These are phyloP conservation scores for Pandemis heparana DNA, from an alignment of 2,888 invertebrate genomes.

Conservation along the genomic window DNA sequence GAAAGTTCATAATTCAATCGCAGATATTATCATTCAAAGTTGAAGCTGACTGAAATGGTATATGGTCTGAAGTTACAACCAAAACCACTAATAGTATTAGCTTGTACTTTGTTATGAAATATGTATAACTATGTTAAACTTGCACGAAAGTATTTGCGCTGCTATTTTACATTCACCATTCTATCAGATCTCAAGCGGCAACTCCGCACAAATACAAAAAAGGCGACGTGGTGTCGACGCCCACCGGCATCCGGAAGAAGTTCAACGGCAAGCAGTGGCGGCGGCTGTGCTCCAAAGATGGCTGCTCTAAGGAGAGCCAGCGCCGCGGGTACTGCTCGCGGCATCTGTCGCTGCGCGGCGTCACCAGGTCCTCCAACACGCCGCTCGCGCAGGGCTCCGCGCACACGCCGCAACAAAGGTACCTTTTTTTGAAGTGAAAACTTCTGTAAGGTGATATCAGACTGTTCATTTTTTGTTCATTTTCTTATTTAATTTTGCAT, in stretches of 20 bases:
- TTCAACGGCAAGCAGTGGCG: slow-evolving; percentile 99
- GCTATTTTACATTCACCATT: background rate
- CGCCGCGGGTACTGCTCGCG: slow-evolving; percentile 98
- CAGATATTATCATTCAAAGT: no score
- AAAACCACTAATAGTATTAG: no score
- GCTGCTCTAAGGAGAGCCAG: slow-evolving; percentile 97
- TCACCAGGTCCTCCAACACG: slow-evolving; percentile 77
- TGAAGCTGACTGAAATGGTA: no score
- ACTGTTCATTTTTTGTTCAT: no score
- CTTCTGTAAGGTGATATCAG: no score
- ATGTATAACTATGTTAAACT: no score
- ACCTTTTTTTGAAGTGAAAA: no score
- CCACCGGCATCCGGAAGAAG: slow-evolving; percentile 98
- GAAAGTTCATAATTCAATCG: no score
- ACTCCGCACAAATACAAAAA: slow-evolving; percentile 98
- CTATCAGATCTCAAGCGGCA: slow-evolving; percentile 92
- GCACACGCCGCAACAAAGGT: slow-evolving; percentile 82
- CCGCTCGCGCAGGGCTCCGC: slow-evolving; percentile 74
- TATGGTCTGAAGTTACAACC: no score
- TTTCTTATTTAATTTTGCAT: no score
- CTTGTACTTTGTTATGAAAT: no score
- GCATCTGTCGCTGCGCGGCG: slow-evolving; percentile 96
- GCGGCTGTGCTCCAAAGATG: slow-evolving; percentile 97
- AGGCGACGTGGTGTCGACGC: slow-evolving; percentile 97
- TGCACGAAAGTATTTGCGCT: background rate